Base-by-base conservation (phyloP, 2,888 invertebrate genomes). In the Acholoe squamosa region DNA sequence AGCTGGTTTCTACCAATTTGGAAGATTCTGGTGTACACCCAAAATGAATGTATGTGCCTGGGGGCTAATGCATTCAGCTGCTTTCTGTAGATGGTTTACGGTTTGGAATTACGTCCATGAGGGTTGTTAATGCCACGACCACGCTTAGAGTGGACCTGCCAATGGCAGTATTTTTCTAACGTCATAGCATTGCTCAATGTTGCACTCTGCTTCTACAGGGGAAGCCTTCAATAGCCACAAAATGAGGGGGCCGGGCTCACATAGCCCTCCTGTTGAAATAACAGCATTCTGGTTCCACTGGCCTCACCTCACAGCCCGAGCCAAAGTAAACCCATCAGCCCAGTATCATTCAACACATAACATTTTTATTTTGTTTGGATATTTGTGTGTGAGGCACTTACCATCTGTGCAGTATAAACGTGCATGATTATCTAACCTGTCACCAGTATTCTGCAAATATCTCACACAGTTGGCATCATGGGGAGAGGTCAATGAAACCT, bases 281-380 rank as follows among this genome's bases (percentile, higher is more conserved):
- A 71, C 71, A 71, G 25, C 14, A 28, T 14, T 14, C 28, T 14
- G 28, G 31, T 43, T 43, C 28, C 71, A 25, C 71, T 14, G 25
- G 14, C 28, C 25, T 25, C 14, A 25, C 71, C 71, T 22, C 71
- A 5, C 14, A 25, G 3, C 71, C 31, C 25, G 28, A 3, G 71
- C 71, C 71, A 71, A 71, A 28, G 71, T 16, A 71, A 71, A 71
- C 71, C 71, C 71, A 71, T 71, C 71, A 28, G 25, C 71, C 28
- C 31, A 28, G n/a, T 28, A n/a, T 71, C n/a, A 71, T 71, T 71
- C 19, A 71, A 71, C 71, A 71, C 19, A 71, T 71, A 71, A 71
- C 71, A 71, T 71, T 71, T 71, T 71, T 71, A 71, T 71, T 71
- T 71, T 71, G 71, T 71, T 71, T 71, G 31, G 71, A 71, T 71